These are phyloP conservation scores for Fregata magnificens DNA, from an alignment of 2,113 vertebrate species.

Conservation along the genomic window DNA sequence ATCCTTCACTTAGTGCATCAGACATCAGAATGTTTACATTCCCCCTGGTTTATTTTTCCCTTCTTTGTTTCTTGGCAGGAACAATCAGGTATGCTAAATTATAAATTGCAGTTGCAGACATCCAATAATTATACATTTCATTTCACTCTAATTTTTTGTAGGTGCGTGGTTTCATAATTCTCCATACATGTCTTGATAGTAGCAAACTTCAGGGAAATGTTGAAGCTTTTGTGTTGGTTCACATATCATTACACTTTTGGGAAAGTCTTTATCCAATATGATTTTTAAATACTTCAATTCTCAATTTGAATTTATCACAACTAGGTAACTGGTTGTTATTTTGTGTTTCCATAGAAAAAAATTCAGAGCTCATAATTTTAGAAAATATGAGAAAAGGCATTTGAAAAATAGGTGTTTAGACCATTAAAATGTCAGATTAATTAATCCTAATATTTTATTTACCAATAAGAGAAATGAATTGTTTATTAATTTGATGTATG, in stretches of 20 bases:
- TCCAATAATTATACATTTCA: neutral
- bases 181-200: neutral
- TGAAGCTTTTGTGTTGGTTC: neutral
- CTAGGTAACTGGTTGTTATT: neutral
- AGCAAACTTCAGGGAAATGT: neutral
- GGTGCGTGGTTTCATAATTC: neutral
- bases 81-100: neutral
- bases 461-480: neutral
- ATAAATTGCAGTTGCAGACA: neutral
- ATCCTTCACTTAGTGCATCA: neutral
- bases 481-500: neutral
- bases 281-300: neutral
- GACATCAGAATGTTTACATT: neutral
- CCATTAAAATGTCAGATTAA: neutral
- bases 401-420: neutral
- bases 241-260: neutral
- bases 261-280: neutral
- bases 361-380: neutral
- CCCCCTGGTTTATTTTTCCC: rapidly evolving
- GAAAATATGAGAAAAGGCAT: neutral
- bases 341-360: neutral
- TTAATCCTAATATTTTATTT: neutral
- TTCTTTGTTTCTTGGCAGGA: neutral
- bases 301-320: neutral
- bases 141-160: neutral